Evolutionary conservation across 2,888 invertebrate genomes (phyloP), one percentile per base, ranked within the genome.

Genomic region (Leptarthrus brevirostris): DNA sequence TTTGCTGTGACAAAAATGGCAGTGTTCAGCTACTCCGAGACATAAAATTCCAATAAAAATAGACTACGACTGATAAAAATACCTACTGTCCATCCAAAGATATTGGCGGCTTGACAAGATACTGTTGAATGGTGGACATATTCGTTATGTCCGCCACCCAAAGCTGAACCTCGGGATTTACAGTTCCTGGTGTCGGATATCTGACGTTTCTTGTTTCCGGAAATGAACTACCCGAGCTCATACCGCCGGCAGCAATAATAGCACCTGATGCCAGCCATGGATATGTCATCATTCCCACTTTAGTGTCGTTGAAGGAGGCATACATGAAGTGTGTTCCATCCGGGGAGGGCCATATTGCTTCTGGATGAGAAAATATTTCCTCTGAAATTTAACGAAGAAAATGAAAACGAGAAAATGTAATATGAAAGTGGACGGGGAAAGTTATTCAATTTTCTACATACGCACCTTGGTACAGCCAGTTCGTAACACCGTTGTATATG

Each of bases 381-480:
- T 97, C 96, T 95, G 88, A 44, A 85, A 83, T 74, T 30, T n/a
- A 61, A 71, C 34, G 40, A 30, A 44, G 12, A 30, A 73, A 76
- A 44, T 24, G 69, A 58, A 34, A 54, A 52, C 24, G 49, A 26
- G 14, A 56, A 49, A 24, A 10, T 36, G 8, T 18, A 58, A 47
- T 47, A 40, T n/a, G n/a, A 20, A 18, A 14, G 14, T 14, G 14
- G 30, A 3, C 8, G 30, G 30, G 8, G 8, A 30, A 8, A 30
- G 8, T 5, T 30, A 30, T 30, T 3, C 30, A 30, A 30, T n/a
- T n/a, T n/a, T n/a, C n/a, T n/a, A n/a, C n/a, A n/a, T 24, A 49
- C 34, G 66, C 84, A 94, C 95, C 95, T 90, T 97, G 97, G 86
- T 98, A 98, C 26, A 98, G 86, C 97, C 97, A 98, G 84, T 98